These are phyloP conservation scores for Drosophila colorata DNA, from an alignment of 2,888 invertebrate genomes.

Conservation along the genomic window DNA sequence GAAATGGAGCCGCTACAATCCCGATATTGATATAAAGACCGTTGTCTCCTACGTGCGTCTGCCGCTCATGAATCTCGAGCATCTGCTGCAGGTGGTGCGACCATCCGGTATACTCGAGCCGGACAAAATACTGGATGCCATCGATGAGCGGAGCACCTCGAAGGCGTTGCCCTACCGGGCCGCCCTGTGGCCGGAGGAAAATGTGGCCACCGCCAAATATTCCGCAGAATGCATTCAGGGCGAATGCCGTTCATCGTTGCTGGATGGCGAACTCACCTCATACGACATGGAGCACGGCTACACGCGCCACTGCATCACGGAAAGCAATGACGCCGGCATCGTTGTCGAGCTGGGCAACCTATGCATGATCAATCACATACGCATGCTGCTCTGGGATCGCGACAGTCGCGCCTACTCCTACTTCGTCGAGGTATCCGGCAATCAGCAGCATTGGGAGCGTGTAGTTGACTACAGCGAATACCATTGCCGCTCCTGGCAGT, in stretches of 20 bases:
- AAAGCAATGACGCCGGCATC: slow-evolving; percentile 90
- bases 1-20: slow-evolving; percentile 94
- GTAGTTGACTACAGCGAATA: slow-evolving; percentile 96
- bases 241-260: slow-evolving; percentile 93
- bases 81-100: slow-evolving; percentile 94
- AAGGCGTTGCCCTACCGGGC: slow-evolving; percentile 95
- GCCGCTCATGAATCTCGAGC: slow-evolving; percentile 94
- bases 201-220: slow-evolving; percentile 93
- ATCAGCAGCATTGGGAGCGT: slow-evolving; percentile 97
- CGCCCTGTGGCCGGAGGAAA: slow-evolving; percentile 93
- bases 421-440: slow-evolving; percentile 93
- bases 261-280: slow-evolving; percentile 94
- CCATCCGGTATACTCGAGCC: slow-evolving; percentile 94
- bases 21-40: slow-evolving; percentile 86
- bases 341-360: slow-evolving; percentile 92
- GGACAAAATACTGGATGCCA: slow-evolving; percentile 97
- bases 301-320: slow-evolving; percentile 94
- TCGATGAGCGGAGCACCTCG: slow-evolving; percentile 93
- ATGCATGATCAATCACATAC: slow-evolving; percentile 96
- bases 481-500: slow-evolving; percentile 98
- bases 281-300: slow-evolving; percentile 98
- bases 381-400: slow-evolving; percentile 96
- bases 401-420: slow-evolving; percentile 90
- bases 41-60: slow-evolving; percentile 90
- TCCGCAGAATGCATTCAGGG: slow-evolving; percentile 95